Evolutionary conservation across 2,113 vertebrate genomes (phyloP).

Genomic region (Girardinichthys multiradiatus): DNA sequence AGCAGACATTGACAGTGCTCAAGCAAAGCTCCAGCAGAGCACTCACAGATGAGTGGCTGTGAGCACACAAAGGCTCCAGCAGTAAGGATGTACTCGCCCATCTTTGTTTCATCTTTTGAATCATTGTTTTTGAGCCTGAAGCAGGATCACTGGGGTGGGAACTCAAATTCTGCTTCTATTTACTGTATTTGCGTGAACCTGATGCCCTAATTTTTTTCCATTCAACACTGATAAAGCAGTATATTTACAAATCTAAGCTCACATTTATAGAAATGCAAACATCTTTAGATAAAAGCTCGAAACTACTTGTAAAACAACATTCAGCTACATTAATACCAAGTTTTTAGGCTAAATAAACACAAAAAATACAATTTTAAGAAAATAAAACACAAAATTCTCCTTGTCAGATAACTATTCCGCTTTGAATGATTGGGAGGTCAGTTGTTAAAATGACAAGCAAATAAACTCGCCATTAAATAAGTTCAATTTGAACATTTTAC

Average conservation of each 20-base stretch:
- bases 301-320: not conserved
- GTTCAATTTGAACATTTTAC: not conserved
- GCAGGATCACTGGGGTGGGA: conserved; percentile 22
- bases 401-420: no score
- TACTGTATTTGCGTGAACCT: conserved; percentile 30
- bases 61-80: conserved; percentile 43
- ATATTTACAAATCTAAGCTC: not conserved
- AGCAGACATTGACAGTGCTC: conserved; percentile 74
- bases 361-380: no score
- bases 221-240: conserved; percentile 18
- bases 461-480: not conserved
- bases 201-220: conserved; percentile 3
- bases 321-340: no score
- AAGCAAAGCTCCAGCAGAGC: conserved; percentile 71
- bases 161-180: conserved; percentile 40
- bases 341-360: not conserved
- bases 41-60: conserved; percentile 71
- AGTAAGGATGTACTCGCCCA: conserved; percentile 45
- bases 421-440: no score
- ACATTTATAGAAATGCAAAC: conserved; percentile 12
- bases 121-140: conserved; percentile 31
- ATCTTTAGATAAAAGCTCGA: not conserved
- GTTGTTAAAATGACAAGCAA: no score
- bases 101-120: conserved; percentile 77
- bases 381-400: not conserved